Evolutionary conservation across 1,140 invertebrate genomes (phyloP), one percentile per base, ranked within the genome.

Genomic region (honey bee (Apis mellifera)): DNA sequence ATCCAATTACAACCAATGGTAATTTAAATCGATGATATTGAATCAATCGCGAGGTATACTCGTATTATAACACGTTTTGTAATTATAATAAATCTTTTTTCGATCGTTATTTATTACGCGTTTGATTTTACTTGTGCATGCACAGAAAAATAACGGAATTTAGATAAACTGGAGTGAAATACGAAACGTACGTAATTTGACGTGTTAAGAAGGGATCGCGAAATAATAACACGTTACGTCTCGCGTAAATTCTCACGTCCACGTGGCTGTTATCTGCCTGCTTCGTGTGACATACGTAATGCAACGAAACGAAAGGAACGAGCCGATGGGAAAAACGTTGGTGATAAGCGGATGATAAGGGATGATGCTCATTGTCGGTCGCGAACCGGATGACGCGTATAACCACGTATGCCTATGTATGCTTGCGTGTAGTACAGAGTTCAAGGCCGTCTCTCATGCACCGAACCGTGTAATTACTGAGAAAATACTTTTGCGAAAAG

Each of bases 401-500:
- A 26, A 26, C 13, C 57, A n/a, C 48, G 32, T 42, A 11, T 48
- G 21, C 32, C 21, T 66, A 19, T 57, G n/a, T 42, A 15, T 59
- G 70, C n/a, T 26, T 26, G 32, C 32, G 55, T 68, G 50, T 52
- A 57, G 64, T 74, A 71, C 59, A 55, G 86, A 86, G 85, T 88
- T 88, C 86, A 88, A 88, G 86, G 85, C 75, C 85, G 82, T 75
- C 21, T 75, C 21, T 48, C 50, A 69, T 66, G 52, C 69, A 83
- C 57, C 52, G 48, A 71, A 8, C 64, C 72, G 42, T 60, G 62
- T 54, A 59, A 79, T 74, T 66, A 77, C n/a, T 15, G 52, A 48
- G 68, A 66, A 73, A 85, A 77, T 68, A 42, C 60, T 9, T 2
- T 11, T 11, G 64, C 60, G 59, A n/a, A 66, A 52, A 70, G 72